phyloP scores from a whole-genome alignment of 2,113 vertebrate species.

The human region GRCh38 chr12:63309001-63309500 shows the following conservation, averaged over 20 bases:
- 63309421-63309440: constrained; percentile 11
- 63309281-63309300: constrained; percentile 55
- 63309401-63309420: neutral
- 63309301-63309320: constrained; percentile 57
- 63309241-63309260: constrained; percentile 46
- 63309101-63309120: neutral
- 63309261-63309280: constrained; percentile 34
- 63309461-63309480: neutral
- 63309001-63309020: neutral
- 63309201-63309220: constrained; percentile 11
- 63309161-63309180: neutral
- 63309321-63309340: constrained; percentile 47
- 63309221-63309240: constrained; percentile 28
- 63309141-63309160: neutral
- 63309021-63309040: neutral
- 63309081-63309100: neutral
- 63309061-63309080: neutral
- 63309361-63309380: constrained; percentile 33
- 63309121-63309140: neutral
- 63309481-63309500: neutral
- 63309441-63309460: neutral
- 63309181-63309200: constrained; percentile 19
- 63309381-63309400: constrained; percentile 16
- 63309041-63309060: neutral
- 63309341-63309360: constrained; percentile 68